Evolutionary conservation across 2,113 vertebrate genomes (phyloP), one percentile per base, ranked within the genome.

Genomic region (Ptilorrhoa leucosticta): DNA sequence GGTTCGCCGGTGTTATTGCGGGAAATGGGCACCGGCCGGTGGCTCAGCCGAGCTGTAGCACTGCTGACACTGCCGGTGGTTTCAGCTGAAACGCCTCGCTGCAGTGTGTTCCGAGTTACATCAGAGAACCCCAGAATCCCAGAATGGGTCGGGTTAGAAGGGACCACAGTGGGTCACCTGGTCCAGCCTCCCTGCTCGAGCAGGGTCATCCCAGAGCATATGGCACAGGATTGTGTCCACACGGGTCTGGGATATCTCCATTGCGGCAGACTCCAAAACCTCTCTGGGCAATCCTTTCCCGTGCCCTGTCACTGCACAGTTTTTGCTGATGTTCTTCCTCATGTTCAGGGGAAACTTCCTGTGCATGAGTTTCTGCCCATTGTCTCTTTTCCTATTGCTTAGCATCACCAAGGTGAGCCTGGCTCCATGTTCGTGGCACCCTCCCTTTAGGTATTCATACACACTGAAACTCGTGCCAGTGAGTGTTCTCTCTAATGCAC

Each of bases 381-480:
- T 48, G 56, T 31, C 20, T 40, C 40, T 35, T 61, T 13, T 58
- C 12, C 28, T 17, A 0, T n/a, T 8, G 4, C 9, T 79, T 24
- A 53, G 60, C 53, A 26, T 33, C 27, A 11, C 53, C 39, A 20
- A 7, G 42, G 24, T 26, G 51, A 60, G 53, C 69, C 53, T 33
- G 53, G 33, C 33, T 45, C 13, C 60, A 30, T 58, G n/a, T 23
- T 51, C 28, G 47, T 40, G 39, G 30, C 54, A 40, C 10, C 7
- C 8, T n/a, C 3, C 18, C 5, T 56, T 64, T 42, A 35, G 61
- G 12, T 45, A 9, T 3, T 47, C 21, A 22, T 15, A 6, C 30
- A 27, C 24, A 6, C 0, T 17, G 8, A 33, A 37, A 37, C 10
- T 45, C 3, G 0, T 33, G 27, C 6, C 37, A 21, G 1, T 22